Evolutionary conservation across 2,888 invertebrate species (phyloP), one percentile per base, ranked within the genome.

Genomic region (Melinaea menophilus): DNA sequence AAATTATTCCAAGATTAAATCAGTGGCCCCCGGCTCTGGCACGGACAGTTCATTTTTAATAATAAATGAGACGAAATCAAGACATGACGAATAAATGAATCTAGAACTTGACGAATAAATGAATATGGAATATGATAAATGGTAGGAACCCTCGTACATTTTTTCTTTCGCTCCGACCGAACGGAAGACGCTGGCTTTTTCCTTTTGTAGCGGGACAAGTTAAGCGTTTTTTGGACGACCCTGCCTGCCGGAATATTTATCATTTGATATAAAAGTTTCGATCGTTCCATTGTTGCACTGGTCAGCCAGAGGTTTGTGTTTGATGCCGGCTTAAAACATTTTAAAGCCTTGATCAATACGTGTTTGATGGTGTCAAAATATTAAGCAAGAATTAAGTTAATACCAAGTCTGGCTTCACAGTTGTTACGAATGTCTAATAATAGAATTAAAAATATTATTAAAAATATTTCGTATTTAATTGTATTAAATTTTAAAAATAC

Each of bases 51-150:
- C 91, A 91, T 91, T 91, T 91, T 91, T 91, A 91, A 91, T 91
- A 91, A 90, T 90, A 91, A 91, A 91, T 91, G 91, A 90, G 90
- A 90, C 85, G 91, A 91, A 91, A 91, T 91, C 91, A 91, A 90
- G 90, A 90, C 89, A 88, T 89, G 91, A 90, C 90, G 91, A 91
- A 91, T 91, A 91, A 91, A 91, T 91, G 91, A 91, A 90, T 90
- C 90, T 89, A 90, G 90, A 88, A 91, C 91, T 91, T 89, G 91
- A 91, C 90, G 90, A 90, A 90, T 90, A 90, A 90, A 90, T 90
- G 90, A 90, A 90, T 90, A 90, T 90, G 90, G 90, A 90, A 90
- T 90, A 90, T 90, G 90, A 90, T 90, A 90, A 90, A 90, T 90
- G 90, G 87, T 84, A 84, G 85, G 85, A 84, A 87, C 89, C 90